Evolutionary conservation across 2,113 vertebrate genomes (phyloP), one percentile per base, ranked within the genome.

Genomic region (Cricetomys ansorgei): DNA sequence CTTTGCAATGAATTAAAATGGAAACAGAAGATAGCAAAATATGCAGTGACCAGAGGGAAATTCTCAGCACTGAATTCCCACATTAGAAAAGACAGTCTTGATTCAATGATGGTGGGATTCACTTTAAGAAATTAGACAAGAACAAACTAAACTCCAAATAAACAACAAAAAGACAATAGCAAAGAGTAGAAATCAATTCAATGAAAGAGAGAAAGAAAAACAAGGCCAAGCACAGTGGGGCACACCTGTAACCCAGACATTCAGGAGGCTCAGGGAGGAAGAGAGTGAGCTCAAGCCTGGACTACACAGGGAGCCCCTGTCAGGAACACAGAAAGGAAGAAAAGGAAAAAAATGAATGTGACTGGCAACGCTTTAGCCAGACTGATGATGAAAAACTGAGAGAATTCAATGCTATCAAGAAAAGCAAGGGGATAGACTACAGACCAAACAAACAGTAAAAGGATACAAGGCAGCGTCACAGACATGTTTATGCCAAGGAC

Each of bases 51-150:
- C 3, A 37, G 19, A 16, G 53, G 83, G 72, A 48, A 23, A 34
- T 5, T 5, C 21, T 12, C 1, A 10, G 67, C 15, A 57, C 25
- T 1, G 1, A 67, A 57, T 13, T 31, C 29, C 67, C 16, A 0
- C 5, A 3, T 40, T 45, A 79, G 37, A 80, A 69, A 76, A 29
- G 83, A 23, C 40, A 57, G 67, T 43, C 55, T 86, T 48, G 12
- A 37, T 12, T 57, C 91, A 48, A 0, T 27, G 43, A 55, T 9
- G 3, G 85, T 37, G 21, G 48, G 16, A 21, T 67, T 81, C 31
- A 72, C 76, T n/a, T 59, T 90, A 10, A 88, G 29, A 90, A 86
- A 86, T 23, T 2, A 84, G 29, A 64, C 72, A 48, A 45, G 43
- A 65, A 45, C 40, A 48, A 65, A 43, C 5, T 45, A 62, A 64